Base-by-base conservation (phyloP, 2,797 vertebrate species). In the Chrosomus eos region DNA sequence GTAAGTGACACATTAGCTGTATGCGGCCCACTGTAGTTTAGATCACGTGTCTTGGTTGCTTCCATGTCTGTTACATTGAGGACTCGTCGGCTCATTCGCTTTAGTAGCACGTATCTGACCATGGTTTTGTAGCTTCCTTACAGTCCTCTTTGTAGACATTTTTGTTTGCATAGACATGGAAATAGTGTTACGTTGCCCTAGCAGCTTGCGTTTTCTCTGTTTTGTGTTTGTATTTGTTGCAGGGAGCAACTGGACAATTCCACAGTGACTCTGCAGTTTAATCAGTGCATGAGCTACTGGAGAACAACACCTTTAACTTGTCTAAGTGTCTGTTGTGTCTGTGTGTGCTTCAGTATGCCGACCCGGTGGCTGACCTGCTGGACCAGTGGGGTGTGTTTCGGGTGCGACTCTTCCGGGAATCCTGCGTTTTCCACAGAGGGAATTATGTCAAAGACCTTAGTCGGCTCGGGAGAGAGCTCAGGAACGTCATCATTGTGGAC, bases 391-490 rank as follows among this genome's bases (percentile, higher is more conserved):
- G 97, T 0, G 97, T 99, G 86, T 99, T 99, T 93, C 95, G 95
- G 90, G 96, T 95, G 1, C 94, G 98, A 28, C 97, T 99, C 89
- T 99, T 99, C 91, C 91, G 98, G 91, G 98, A 99, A 92, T 99
- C 98, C 45, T 99, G 98, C 38, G 97, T 99, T 90, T 99, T 99
- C 93, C 98, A 99, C 89, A 92, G 98, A 88, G 98, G 98, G 68
- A 99, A 99, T 94, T 99, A 99, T 0, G 98, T 99, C 77, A 99
- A 99, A 94, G 98, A 99, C 93, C 95, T 99, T 85, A 99, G 98
- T 88, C 97, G 97, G 70, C 95, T 99, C 45, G 98, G 98, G 43
- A 95, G 98, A 91, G 97, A 99, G 91, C 96, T 99, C 94, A 96
- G 91, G 93, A 98, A 97, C 87, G 97, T 99, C 88, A 97, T 99